phyloP scores from a whole-genome alignment of 2,888 invertebrate species.

The Mallateleia sp. region DNA sequence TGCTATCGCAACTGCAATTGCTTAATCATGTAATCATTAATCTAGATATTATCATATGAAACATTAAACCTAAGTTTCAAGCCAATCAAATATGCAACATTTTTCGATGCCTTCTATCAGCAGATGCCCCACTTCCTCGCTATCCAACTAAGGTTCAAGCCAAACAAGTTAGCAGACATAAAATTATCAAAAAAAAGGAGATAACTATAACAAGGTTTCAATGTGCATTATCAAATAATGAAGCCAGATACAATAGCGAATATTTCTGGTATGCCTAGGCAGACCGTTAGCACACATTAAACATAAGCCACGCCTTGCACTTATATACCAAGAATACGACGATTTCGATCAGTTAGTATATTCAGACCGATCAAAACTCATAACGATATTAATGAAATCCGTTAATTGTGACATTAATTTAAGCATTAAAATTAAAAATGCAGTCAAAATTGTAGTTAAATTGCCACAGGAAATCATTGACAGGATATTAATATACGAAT shows the following conservation, averaged over 20 bases:
- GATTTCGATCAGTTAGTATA: slow-evolving; percentile 49
- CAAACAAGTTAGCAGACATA: neutral
- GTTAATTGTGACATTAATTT: too few relatives aligned
- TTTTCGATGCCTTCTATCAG: neutral
- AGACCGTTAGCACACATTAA: slow-evolving; percentile 55
- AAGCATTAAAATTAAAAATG: slow-evolving; percentile 28
- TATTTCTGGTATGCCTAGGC: slow-evolving; percentile 49
- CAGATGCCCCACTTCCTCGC: neutral
- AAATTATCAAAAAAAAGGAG: neutral
- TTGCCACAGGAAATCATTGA: slow-evolving; percentile 23
- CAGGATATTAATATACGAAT: slow-evolving; percentile 71
- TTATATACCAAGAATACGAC: slow-evolving; percentile 34
- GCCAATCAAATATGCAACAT: slow-evolving; percentile 1
- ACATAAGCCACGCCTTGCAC: slow-evolving; percentile 59
- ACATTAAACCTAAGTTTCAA: neutral
- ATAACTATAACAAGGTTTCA: slow-evolving; percentile 20
- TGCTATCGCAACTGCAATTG: neutral
- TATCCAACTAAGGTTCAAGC: neutral
- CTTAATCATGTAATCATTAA: neutral
- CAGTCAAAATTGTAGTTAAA: slow-evolving; percentile 12
- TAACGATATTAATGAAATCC: slow-evolving; percentile 58
- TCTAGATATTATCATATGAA: neutral
- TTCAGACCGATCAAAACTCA: slow-evolving; percentile 49
- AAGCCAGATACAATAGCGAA: slow-evolving; percentile 35
- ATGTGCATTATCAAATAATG: slow-evolving; percentile 26